phyloP scores from a whole-genome alignment of 2,797 vertebrate genomes.

The Rhyacichthys aspro region DNA sequence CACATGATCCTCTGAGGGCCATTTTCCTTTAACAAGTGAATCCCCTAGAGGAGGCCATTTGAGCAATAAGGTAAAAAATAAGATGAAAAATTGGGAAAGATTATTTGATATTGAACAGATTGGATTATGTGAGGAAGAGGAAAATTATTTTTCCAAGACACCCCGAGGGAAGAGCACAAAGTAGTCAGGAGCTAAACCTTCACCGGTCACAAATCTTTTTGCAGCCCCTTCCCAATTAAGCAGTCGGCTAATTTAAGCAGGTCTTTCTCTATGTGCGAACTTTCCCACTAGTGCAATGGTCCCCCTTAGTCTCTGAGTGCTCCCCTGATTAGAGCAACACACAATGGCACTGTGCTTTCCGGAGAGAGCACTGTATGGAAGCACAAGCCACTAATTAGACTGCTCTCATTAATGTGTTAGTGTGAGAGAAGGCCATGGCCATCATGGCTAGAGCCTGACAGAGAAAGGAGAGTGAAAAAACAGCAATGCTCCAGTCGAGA shows the following conservation, averaged over 20 bases:
- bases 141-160: conserved; percentile 60
- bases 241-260: conserved; percentile 45
- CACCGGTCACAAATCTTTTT: conserved; percentile 44
- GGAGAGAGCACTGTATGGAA: conserved; percentile 44
- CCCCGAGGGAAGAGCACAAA: conserved; percentile 28
- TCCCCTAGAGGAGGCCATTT: conserved; percentile 66
- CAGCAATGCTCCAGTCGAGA: conserved; percentile 56
- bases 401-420: conserved; percentile 67
- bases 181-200: conserved; percentile 33
- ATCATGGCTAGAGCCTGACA: conserved; percentile 46
- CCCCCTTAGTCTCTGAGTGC: conserved; percentile 41
- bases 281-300: conserved; percentile 49
- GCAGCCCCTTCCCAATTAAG: conserved; percentile 36
- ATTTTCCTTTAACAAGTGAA: conserved; percentile 68
- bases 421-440: conserved; percentile 51
- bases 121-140: conserved; percentile 71
- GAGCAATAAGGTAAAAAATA: conserved; percentile 74
- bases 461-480: conserved; percentile 11
- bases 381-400: conserved; percentile 70
- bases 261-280: conserved; percentile 54
- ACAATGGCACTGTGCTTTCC: conserved; percentile 55
- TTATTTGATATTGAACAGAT: conserved; percentile 80
- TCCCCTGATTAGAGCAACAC: conserved; percentile 62
- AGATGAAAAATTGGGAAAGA: conserved; percentile 68
- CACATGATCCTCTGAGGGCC: conserved; percentile 65